phyloP scores from a whole-genome alignment of 2,888 invertebrate genomes.

The Ganaspis brasiliensis region DNA sequence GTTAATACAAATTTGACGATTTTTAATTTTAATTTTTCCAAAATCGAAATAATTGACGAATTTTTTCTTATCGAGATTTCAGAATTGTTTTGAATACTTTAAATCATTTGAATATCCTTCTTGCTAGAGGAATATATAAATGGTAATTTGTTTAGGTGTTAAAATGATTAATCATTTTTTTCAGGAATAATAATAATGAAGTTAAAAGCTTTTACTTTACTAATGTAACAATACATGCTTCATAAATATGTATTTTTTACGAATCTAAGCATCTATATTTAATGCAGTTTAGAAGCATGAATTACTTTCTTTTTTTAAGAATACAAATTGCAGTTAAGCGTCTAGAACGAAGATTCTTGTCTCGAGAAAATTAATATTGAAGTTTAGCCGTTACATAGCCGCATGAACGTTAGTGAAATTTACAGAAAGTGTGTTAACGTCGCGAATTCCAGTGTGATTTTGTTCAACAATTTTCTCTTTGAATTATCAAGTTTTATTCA shows the following conservation, averaged over 20 bases:
- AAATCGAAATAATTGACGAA: too few species aligned
- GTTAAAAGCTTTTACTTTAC: background rate
- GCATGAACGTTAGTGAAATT: conserved; percentile 30
- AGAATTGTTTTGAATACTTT: too few species aligned
- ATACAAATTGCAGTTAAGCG: conserved; percentile 22
- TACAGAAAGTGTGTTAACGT: conserved; percentile 40
- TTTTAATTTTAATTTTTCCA: too few species aligned
- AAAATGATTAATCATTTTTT: background rate
- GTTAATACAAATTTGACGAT: too few species aligned
- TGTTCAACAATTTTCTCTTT: conserved; percentile 31
- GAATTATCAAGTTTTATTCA: conserved; percentile 8
- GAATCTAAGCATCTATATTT: background rate
- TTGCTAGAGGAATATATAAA: too few species aligned
- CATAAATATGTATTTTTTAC: conserved; percentile 9
- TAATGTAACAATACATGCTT: background rate
- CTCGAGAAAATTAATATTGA: conserved; percentile 28
- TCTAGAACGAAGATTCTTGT: conserved; percentile 17
- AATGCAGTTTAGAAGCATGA: conserved; percentile 22
- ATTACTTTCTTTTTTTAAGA: conserved; percentile 13
- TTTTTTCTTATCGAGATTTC: too few species aligned
- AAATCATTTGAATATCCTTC: too few species aligned
- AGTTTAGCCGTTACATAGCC: conserved; percentile 29
- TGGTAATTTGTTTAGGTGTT: too few species aligned
- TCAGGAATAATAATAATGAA: background rate
- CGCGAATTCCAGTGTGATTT: conserved; percentile 31